A percentile compares a stretch with the other conserved stretches of the same genome.
Evolutionary conservation across 2,113 vertebrate genomes (phyloP).

Genomic region (Oenanthe oenanthe): DNA sequence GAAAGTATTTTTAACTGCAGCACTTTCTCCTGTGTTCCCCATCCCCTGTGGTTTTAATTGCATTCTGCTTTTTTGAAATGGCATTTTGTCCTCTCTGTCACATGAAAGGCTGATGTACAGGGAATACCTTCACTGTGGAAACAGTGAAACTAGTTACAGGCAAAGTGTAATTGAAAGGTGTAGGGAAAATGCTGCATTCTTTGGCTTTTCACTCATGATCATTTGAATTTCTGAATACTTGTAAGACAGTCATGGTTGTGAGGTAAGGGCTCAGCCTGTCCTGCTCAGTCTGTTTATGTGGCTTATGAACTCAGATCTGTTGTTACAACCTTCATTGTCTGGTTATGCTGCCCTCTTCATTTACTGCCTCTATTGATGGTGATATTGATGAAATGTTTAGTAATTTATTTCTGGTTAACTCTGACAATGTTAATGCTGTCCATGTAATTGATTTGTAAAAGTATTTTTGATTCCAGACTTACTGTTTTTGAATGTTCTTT

Average conservation of each 20-base stretch:
- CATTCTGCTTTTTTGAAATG: conserved; percentile 19
- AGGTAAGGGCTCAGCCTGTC: neutral
- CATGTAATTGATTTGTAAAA: neutral
- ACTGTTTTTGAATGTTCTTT: neutral
- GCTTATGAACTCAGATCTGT: neutral
- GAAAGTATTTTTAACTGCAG: conserved; percentile 27
- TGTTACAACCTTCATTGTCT: neutral
- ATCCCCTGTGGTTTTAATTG: conserved; percentile 12
- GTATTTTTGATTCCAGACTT: neutral
- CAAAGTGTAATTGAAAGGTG: neutral
- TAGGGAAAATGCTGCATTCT: neutral
- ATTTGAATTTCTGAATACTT: neutral
- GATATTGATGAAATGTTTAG: neutral
- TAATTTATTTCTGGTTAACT: neutral
- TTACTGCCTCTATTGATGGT: neutral
- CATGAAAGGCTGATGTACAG: neutral
- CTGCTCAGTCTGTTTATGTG: neutral
- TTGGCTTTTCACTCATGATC: neutral
- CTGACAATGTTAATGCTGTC: neutral
- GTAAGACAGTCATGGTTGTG: neutral
- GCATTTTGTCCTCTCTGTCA: neutral
- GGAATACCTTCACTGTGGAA: neutral
- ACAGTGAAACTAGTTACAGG: neutral
- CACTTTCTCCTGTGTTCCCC: neutral
- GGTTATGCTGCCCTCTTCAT: neutral